A percentile compares a stretch with the other conserved stretches of the same genome.
Evolutionary conservation across 2,113 vertebrate species (phyloP).

Genomic region (Plotosus lineatus): DNA sequence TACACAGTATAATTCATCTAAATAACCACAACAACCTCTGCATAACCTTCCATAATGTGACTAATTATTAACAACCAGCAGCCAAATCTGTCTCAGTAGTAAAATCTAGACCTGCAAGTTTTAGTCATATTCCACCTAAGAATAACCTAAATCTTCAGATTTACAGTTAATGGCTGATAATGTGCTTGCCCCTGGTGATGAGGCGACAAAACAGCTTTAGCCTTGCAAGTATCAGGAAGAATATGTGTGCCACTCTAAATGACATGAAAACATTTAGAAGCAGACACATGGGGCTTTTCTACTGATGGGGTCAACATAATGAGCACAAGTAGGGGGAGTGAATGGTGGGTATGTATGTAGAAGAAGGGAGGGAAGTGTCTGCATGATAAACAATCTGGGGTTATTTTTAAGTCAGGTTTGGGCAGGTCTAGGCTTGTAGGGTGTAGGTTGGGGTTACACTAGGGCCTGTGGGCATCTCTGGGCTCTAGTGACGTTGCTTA

Average conservation of each 20-base stretch:
- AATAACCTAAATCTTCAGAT: constrained; percentile 19
- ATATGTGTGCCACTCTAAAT: constrained; percentile 43
- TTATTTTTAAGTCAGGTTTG: constrained; percentile 60
- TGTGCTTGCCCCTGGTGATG: constrained; percentile 17
- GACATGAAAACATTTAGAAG: constrained; percentile 50
- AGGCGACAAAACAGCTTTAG: constrained; percentile 27
- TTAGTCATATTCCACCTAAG: constrained; percentile 18
- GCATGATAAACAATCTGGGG: constrained; percentile 54
- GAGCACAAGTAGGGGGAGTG: constrained; percentile 50
- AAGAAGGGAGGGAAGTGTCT: constrained; percentile 25
- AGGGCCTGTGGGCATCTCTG: constrained; percentile 76
- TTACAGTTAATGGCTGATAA: constrained; percentile 43
- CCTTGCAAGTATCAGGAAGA: constrained; percentile 32
- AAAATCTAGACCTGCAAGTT: constrained; percentile 24
- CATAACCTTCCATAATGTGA: constrained; percentile 8
- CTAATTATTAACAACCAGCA: constrained; percentile 39
- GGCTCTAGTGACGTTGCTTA: constrained; percentile 81
- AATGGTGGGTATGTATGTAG: constrained; percentile 16
- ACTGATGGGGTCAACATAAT: constrained; percentile 52
- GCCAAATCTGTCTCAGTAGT: constrained; percentile 36
- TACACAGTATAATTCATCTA: background rate
- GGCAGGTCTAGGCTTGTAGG: constrained; percentile 75
- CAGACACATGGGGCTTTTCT: constrained; percentile 44
- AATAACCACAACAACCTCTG: constrained; percentile 28
- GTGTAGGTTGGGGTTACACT: constrained; percentile 65